Conservation (phyloP, 2,113 vertebrate species). For the Lynx canadensis region DNA sequence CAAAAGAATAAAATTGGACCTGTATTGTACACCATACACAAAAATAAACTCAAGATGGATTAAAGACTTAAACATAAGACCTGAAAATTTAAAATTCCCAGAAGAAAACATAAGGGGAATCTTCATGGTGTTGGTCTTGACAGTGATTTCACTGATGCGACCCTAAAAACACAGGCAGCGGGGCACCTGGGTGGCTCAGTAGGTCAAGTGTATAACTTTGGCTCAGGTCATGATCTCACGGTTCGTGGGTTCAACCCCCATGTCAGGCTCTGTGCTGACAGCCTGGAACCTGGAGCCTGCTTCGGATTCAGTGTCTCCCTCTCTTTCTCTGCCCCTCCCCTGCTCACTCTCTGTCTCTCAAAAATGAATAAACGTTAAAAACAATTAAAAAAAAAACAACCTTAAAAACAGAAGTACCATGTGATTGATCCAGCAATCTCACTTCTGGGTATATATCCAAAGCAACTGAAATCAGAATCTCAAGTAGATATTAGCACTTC, state of each 20-base stretch:
- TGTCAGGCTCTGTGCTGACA: too few species aligned
- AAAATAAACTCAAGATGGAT: not conserved
- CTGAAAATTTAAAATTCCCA: not conserved
- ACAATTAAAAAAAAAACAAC: too few species aligned
- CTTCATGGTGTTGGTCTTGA: not conserved
- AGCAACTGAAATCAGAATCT: not conserved
- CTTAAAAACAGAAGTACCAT: not conserved
- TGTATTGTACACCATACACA: too few species aligned
- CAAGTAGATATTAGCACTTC: not conserved
- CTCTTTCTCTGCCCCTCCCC: too few species aligned
- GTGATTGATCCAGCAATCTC: not conserved
- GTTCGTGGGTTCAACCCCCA: too few species aligned
- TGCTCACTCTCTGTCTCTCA: too few species aligned
- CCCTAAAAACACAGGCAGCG: not conserved
- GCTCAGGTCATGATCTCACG: too few species aligned
- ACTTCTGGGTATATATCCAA: not conserved
- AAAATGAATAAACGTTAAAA: too few species aligned
- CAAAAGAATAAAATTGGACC: not conserved
- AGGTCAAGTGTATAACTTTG: too few species aligned
- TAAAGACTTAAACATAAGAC: not conserved
- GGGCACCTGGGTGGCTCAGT: too few species aligned
- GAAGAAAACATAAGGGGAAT: not conserved
- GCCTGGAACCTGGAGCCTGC: too few species aligned
- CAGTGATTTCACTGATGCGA: not conserved
- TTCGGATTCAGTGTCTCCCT: too few species aligned